phyloP scores from a whole-genome alignment of 2,797 vertebrate species.

The Pantherophis alleghaniensis region DNA sequence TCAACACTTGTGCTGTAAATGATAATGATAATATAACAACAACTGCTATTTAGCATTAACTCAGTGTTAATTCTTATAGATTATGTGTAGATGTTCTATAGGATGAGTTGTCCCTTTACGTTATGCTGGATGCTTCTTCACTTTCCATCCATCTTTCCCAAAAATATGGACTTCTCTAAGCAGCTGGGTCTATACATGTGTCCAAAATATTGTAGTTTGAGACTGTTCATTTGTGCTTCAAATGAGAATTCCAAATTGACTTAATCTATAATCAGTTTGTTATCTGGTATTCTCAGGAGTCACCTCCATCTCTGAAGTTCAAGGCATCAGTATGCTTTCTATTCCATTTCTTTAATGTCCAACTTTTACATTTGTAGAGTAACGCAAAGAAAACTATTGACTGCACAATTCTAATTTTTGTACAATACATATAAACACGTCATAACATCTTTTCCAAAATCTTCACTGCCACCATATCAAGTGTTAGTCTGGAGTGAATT shows the following conservation, averaged over 20 bases:
- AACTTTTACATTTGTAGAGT: background rate
- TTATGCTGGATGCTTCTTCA: background rate
- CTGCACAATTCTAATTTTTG: background rate
- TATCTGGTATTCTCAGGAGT: background rate
- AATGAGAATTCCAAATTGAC: background rate
- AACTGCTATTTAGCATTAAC: background rate
- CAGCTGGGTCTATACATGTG: background rate
- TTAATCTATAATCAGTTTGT: background rate
- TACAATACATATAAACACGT: background rate
- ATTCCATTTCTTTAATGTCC: background rate
- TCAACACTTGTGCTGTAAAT: background rate
- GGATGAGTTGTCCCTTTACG: background rate
- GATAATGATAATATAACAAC: background rate
- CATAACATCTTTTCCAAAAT: background rate
- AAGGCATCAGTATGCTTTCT: background rate
- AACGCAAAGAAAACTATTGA: background rate
- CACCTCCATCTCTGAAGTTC: background rate
- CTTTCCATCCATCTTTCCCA: background rate
- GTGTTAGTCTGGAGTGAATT: background rate
- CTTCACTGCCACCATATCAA: background rate
- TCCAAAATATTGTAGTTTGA: background rate
- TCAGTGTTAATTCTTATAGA: background rate
- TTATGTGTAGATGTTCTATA: background rate
- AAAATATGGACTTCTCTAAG: background rate
- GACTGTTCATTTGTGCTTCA: background rate